Evolutionary conservation across 2,797 vertebrate genomes (phyloP), one percentile per base, ranked within the genome.

Genomic region (Lagocephalus sceleratus): DNA sequence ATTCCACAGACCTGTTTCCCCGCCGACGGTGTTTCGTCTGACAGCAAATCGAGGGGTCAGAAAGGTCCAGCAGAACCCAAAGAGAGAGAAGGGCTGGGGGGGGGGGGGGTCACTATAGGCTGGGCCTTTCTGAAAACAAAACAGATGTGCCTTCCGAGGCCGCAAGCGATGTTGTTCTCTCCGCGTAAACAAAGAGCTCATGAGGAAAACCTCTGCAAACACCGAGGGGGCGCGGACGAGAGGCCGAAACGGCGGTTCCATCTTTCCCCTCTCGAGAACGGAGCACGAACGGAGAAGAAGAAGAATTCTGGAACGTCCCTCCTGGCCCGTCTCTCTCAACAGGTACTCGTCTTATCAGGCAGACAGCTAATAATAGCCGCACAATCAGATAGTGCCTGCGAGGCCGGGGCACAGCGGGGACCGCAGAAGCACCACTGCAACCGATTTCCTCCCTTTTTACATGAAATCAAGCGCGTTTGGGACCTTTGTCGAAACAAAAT

Each of bases 301-400:
- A n/a, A 42, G 5, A 42, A 42, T 42, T n/a, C 40, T 19, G 6
- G 6, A 42, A 42, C 21, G 1, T 0, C 0, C 52, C 35, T 68
- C 51, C 69, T 74, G 66, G 11, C 53, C 16, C 11, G 20, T 62
- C 49, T 75, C 71, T n/a, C 38, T 69, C 75, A 81, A 17, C 72
- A 76, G 66, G 71, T 73, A 56, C 78, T 79, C 60, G 46, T 79
- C 67, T 67, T 85, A 87, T 87, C 85, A 55, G 60, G 3, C 19
- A 20, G 29, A 35, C 3, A 0, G 48, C 76, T 81, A 88, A 79
- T 60, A 72, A 79, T 83, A 87, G 53, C 56, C 40, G 22, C 14
- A 20, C 19, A 25, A 19, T 32, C 38, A 47, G n/a, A 57, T 25
- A 1, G 51, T 2, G 17, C 26, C 32, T 32, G 21, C 5, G 6